Percentiles rank a stretch among this genome's conserved stretches.
These are phyloP conservation scores for Uloborus plumipes DNA, from an alignment of 2,888 invertebrate species.

Conservation along the genomic window DNA sequence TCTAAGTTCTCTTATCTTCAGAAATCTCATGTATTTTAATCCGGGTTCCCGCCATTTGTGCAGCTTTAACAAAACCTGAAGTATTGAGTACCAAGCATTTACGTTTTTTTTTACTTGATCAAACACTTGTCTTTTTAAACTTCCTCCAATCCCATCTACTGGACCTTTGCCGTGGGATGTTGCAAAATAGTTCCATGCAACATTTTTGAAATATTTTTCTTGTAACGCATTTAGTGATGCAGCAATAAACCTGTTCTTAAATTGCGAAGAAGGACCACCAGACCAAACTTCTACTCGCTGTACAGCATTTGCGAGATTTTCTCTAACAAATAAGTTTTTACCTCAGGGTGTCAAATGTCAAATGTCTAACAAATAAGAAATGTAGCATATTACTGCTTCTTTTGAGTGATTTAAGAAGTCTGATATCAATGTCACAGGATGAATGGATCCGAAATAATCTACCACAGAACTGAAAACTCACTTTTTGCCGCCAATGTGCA, in stretches of 20 bases:
- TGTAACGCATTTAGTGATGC: conserved; percentile 5
- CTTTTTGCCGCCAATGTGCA: conserved; percentile 19
- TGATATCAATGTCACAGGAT: conserved; percentile 3
- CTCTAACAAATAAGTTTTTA: no score
- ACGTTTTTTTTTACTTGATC: conserved; percentile 11
- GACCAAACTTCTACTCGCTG: conserved; percentile 1
- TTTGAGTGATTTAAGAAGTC: conserved; percentile 5
- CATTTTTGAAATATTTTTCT: background rate
- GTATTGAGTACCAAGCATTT: background rate
- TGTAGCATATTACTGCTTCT: conserved; percentile 3
- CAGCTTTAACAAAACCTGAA: background rate
- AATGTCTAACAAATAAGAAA: background rate
- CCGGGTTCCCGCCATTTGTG: no score
- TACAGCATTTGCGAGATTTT: background rate
- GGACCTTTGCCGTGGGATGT: conserved; percentile 13
- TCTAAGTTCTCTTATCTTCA: no score
- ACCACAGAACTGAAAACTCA: background rate
- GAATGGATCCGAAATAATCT: background rate
- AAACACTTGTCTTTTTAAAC: background rate
- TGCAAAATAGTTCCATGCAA: conserved; percentile 11
- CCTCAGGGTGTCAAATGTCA: no score
- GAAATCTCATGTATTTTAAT: background rate
- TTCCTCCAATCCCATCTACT: conserved; percentile 14
- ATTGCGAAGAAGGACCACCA: conserved; percentile 12
- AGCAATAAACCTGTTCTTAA: conserved; percentile 17